Conservation (phyloP, 2,113 vertebrate species). For the Oreochromis tanganicae region DNA sequence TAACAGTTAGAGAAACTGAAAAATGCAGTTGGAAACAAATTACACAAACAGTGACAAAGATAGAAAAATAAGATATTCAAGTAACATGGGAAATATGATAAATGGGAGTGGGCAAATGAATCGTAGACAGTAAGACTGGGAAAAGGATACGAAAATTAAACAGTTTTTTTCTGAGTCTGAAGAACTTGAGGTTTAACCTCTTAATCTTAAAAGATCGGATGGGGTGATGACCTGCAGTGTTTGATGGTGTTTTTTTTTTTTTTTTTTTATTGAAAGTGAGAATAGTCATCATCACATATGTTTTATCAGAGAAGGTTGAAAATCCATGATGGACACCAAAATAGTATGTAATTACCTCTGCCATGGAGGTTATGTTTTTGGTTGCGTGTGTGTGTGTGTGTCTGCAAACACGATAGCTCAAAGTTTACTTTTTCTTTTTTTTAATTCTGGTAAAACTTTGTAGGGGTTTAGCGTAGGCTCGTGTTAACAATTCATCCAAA, state of each 20-base stretch:
- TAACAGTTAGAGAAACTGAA: background rate
- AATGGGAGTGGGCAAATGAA: background rate
- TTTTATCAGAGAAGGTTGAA: background rate
- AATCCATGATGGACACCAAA: background rate
- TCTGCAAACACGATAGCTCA: background rate
- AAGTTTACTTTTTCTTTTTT: background rate
- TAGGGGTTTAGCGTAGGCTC: background rate
- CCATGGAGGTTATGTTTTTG: rapidly evolving
- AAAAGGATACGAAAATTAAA: background rate
- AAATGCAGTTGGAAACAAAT: background rate
- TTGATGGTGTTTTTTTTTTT: background rate
- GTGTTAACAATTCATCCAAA: background rate
- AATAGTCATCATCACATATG: background rate
- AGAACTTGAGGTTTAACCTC: background rate
- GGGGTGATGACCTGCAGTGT: background rate
- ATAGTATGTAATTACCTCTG: background rate
- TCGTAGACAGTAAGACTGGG: background rate
- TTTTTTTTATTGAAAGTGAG: background rate
- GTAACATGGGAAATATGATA: background rate
- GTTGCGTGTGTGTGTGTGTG: background rate
- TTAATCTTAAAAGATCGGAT: background rate
- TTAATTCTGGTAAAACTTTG: background rate
- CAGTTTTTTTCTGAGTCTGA: background rate
- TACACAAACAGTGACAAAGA: background rate
- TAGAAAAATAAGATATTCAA: background rate